Evolutionary conservation across 2,113 vertebrate species (phyloP).

Genomic region (Chaetodon trifascialis): DNA sequence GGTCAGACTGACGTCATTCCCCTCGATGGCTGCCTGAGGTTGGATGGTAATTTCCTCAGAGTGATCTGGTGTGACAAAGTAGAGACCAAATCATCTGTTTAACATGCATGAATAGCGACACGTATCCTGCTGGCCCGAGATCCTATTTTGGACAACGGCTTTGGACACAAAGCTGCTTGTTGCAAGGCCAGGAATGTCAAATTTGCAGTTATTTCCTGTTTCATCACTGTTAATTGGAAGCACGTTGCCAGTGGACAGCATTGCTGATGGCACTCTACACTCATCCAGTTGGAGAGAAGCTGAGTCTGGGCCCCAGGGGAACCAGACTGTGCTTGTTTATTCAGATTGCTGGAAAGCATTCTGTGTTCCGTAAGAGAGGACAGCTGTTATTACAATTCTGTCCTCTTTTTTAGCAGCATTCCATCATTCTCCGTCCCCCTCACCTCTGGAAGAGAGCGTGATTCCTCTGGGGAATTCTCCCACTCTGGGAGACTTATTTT

Average conservation of each 20-base stretch:
- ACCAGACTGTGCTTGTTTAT: constrained; percentile 81
- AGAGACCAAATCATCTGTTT: constrained; percentile 8
- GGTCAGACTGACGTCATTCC: constrained; percentile 81
- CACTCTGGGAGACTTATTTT: constrained; percentile 22
- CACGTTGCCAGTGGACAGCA: constrained; percentile 74
- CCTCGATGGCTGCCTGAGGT: constrained; percentile 79
- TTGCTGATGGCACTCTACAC: constrained; percentile 67
- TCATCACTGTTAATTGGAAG: constrained; percentile 86
- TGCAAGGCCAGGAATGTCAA: constrained; percentile 77
- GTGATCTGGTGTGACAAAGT: constrained; percentile 80
- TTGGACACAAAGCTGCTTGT: constrained; percentile 51
- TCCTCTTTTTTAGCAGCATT: constrained; percentile 72
- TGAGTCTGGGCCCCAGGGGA: constrained; percentile 68
- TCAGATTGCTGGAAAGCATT: constrained; percentile 82
- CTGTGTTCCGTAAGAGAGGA: constrained; percentile 81
- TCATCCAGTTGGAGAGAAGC: constrained; percentile 73
- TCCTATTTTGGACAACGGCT: constrained; percentile 37
- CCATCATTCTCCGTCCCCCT: constrained; percentile 60
- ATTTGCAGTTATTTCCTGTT: constrained; percentile 84
- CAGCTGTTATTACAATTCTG: constrained; percentile 85
- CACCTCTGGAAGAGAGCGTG: constrained; percentile 67
- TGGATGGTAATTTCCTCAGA: constrained; percentile 76
- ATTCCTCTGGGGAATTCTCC: constrained; percentile 55
- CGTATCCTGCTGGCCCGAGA: constrained; percentile 14
- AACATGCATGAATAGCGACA: constrained; percentile 17